Evolutionary conservation across 2,797 vertebrate genomes (phyloP).

Genomic region (Sparus aurata): DNA sequence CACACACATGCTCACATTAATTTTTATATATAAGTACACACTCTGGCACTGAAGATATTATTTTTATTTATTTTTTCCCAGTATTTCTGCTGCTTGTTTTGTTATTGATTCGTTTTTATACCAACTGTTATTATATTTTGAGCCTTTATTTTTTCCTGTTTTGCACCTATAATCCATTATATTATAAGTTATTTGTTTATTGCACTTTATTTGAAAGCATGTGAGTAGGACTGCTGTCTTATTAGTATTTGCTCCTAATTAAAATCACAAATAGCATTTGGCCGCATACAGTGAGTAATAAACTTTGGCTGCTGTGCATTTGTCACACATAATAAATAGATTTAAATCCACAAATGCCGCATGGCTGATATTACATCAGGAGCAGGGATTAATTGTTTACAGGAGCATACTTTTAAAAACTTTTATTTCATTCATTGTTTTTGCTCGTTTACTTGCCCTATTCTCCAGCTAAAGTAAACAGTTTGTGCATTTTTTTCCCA

Average conservation of each 20-base stretch:
- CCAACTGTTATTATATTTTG: conserved; percentile 5
- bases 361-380: neutral
- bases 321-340: neutral
- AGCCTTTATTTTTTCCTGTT: neutral
- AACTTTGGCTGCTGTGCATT: neutral
- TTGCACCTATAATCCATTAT: neutral
- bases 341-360: neutral
- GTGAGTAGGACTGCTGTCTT: neutral
- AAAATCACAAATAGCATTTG: conserved; percentile 10
- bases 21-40: conserved; percentile 28
- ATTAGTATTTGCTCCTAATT: neutral
- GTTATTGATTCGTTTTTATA: conserved; percentile 21
- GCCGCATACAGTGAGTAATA: conserved; percentile 3
- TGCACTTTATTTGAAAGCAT: conserved; percentile 5
- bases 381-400: neutral
- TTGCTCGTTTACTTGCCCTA: conserved; percentile 5
- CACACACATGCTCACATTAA: conserved; percentile 61
- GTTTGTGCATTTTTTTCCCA: conserved; percentile 17
- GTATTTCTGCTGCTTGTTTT: conserved; percentile 18
- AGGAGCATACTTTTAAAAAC: neutral
- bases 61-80: neutral
- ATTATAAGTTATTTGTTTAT: neutral
- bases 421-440: neutral
- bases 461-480: conserved; percentile 9
- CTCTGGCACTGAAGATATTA: conserved; percentile 5